Evolutionary conservation across 2,113 vertebrate genomes (phyloP).

Genomic region (Herpetotheres cachinnans): DNA sequence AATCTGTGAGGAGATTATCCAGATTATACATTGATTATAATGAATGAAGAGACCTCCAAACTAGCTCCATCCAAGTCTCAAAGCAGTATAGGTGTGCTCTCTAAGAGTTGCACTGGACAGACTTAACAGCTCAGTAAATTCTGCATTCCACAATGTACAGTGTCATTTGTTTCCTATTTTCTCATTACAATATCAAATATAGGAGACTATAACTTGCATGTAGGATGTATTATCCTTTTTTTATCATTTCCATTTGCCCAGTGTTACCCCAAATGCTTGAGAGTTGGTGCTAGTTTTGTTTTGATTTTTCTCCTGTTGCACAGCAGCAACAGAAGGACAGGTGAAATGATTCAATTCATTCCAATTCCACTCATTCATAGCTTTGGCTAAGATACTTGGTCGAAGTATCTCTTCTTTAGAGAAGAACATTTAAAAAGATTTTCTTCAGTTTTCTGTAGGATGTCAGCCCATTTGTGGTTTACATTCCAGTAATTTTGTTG

Average conservation of each 20-base stretch:
- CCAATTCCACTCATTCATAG: not conserved
- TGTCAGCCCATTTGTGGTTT: not conserved
- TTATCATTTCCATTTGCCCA: not conserved
- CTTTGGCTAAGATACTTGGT: not conserved
- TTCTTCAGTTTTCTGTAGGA: not conserved
- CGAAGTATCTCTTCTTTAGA: not conserved
- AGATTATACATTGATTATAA: not conserved
- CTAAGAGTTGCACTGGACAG: not conserved
- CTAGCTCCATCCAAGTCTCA: not conserved
- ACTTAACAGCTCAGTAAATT: not conserved
- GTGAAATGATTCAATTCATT: not conserved
- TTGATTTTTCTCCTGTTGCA: not conserved
- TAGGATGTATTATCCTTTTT: not conserved
- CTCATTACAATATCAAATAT: not conserved
- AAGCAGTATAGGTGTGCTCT: not conserved
- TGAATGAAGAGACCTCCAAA: not conserved
- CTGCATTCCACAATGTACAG: not conserved
- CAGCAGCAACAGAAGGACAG: not conserved
- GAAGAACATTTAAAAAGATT: not conserved
- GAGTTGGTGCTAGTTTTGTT: not conserved
- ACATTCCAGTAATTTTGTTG: not conserved
- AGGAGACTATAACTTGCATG: not conserved
- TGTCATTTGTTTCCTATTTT: not conserved
- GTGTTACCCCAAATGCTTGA: not conserved
- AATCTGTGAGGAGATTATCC: not conserved